Conservation (phyloP, 2,888 invertebrate genomes). For the Nomada goodeniana region DNA sequence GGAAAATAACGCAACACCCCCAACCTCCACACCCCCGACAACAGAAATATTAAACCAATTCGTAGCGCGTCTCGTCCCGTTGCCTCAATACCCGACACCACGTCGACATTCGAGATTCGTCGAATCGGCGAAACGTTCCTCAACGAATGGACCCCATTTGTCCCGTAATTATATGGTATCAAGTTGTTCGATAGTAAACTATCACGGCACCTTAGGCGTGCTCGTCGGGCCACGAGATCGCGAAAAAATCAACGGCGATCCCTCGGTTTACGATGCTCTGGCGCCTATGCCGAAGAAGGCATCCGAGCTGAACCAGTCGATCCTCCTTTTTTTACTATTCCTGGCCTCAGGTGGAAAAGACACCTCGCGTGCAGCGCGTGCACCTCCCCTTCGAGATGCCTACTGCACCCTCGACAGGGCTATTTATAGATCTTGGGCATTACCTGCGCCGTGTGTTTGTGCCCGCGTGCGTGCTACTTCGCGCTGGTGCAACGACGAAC, state of each 20-base stretch:
- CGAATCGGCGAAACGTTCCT: slow-evolving; percentile 8
- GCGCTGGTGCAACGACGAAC: slow-evolving; percentile 49
- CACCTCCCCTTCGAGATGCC: slow-evolving; percentile 57
- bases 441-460: slow-evolving; percentile 69
- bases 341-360: slow-evolving; percentile 54
- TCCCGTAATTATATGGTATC: slow-evolving; percentile 36
- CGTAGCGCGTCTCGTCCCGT: too few relatives aligned
- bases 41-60: too few relatives aligned
- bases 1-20: too few relatives aligned
- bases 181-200: slow-evolving; percentile 34
- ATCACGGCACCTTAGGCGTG: background rate
- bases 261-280: slow-evolving; percentile 48
- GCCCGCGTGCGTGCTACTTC: slow-evolving; percentile 41
- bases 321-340: slow-evolving; percentile 59
- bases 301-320: slow-evolving; percentile 74
- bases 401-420: slow-evolving; percentile 64
- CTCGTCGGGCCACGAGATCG: background rate
- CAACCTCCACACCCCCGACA: too few relatives aligned
- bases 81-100: too few relatives aligned
- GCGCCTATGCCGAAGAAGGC: slow-evolving; percentile 69
- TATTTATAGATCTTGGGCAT: slow-evolving; percentile 75
- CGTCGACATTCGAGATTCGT: slow-evolving; percentile 2
- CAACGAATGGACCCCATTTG: slow-evolving; percentile 24
- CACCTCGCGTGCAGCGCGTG: slow-evolving; percentile 71
- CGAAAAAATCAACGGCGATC: slow-evolving; percentile 26